Evolutionary conservation across 2,888 invertebrate species (phyloP), one percentile per base, ranked within the genome.

Genomic region (Cheilosia pagana): DNA sequence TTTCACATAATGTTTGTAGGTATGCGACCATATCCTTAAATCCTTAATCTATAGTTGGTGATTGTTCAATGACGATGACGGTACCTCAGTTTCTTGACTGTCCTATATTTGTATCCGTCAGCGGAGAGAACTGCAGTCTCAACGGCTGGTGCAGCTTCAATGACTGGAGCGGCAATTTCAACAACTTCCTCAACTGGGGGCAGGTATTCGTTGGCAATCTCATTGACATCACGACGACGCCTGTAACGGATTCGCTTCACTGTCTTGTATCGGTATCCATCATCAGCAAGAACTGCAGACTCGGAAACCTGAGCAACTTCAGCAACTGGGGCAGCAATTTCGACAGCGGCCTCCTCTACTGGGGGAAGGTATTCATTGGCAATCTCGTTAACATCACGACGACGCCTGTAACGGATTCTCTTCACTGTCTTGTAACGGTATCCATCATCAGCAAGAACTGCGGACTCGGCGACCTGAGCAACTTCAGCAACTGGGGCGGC

Each of bases 331-430:
- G 21, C 67, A 12, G 53, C n/a, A 41, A 76, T 41, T 12, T 65
- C 70, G 41, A 76, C 68, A 1, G 67, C 65, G 4, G 87, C 82
- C 3, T 85, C 86, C 60, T 77, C 52, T 21, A 59, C 77, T 68
- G 79, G 81, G 21, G 83, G 86, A 55, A 83, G 16, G 52, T 83
- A 83, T 41, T 83, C 78, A 39, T 68, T 78, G 81, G 19, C 60
- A 28, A 90, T 87, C 79, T 90, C 89, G 86, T 82, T 88, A 31
- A 87, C 89, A 87, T 87, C 88, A 87, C 87, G 88, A 87, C 87
- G 88, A 60, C 81, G 81, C 41, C 88, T 55, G 5, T 71, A 39
- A 41, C 77, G 75, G 31, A 53, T 67, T 23, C 71, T 75, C 71
- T 68, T 82, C 19, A 86, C 82, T 14, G 86, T 79, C 57, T 79